phyloP scores from a whole-genome alignment of 1,140 invertebrate genomes.

The Tetramorium alpestre region DNA sequence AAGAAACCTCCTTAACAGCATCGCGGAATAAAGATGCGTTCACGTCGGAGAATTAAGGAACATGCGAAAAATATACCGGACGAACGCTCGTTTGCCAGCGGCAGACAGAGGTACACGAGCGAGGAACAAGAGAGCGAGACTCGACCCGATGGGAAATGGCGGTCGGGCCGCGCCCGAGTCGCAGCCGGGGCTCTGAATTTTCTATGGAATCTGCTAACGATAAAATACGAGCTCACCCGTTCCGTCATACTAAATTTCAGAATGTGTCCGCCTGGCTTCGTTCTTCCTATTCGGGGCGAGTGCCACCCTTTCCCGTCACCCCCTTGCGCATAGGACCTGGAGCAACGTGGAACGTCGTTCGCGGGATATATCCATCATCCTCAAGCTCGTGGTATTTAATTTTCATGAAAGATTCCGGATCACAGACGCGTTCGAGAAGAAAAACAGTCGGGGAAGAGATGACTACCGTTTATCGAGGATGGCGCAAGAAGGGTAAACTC shows the following conservation, averaged over 20 bases:
- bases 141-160: conserved; percentile 46
- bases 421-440: conserved; percentile 16
- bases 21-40: background rate
- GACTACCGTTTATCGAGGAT: conserved; percentile 41
- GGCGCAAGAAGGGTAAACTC: conserved; percentile 22
- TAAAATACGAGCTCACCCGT: conserved; percentile 56
- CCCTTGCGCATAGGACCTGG: background rate
- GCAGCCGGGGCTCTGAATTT: conserved; percentile 52
- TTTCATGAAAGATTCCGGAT: conserved; percentile 49
- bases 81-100: conserved; percentile 22
- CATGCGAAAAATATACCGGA: conserved; percentile 39
- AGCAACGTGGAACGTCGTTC: conserved; percentile 33
- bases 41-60: conserved; percentile 1
- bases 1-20: background rate
- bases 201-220: conserved; percentile 64
- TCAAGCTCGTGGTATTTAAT: conserved; percentile 56
- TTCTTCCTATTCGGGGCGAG: conserved; percentile 27
- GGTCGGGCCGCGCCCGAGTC: conserved; percentile 35
- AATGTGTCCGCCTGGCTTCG: conserved; percentile 34
- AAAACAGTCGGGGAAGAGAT: conserved; percentile 14
- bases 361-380: conserved; percentile 39
- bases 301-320: background rate
- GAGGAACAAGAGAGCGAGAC: background rate
- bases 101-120: background rate
- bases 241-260: conserved; percentile 60